Evolutionary conservation across 92 coral and sea anemone genomes (phyloP), one percentile per base, ranked within the genome.

Genomic region (Isaurus tuberculatus): DNA sequence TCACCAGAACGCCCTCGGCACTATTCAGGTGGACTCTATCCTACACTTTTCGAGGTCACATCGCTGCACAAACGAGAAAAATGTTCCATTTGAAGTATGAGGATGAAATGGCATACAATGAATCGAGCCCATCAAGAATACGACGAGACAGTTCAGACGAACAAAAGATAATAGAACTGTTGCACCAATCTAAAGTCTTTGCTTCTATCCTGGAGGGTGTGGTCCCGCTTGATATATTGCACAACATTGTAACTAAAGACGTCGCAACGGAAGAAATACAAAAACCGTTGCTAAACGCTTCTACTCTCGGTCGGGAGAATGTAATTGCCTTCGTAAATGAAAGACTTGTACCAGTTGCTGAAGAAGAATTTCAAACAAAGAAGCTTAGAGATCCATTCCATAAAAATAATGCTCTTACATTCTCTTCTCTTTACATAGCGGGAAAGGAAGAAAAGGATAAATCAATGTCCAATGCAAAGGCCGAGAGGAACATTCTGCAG

Each of bases 1-100:
- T 87, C 27, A 87, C 91, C 14, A 90, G 78, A 40, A 90, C 90
- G 70, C n/a, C 89, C 19, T 69, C 89, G n/a, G 91, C 91, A 23
- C 79, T 91, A 30, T 75, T 87, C 75, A 90, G 91, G 60, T 90
- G 91, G 92, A 81, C 89, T 27, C 85, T 89, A 58, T 89, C 90
- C 10, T 86, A 89, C 71, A 90, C 82, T 67, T 88, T 66, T 11
- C 80, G 91, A 6, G 77, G 90, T 10, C 85, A 90, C 14, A 83
- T 90, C 48, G 84, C 92, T 58, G 72, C 83, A 32, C 40, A 51
- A 63, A 73, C 86, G 51, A 17, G 71, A 30, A 19, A n/a, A 27
- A 79, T 80, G 84, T 87, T 46, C 51, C 20, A 36, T 4, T 4
- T 48, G 31, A n/a, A 32, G 19, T 49, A 77, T 20, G 86, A 67